phyloP scores from a whole-genome alignment of 2,888 invertebrate genomes.

The Drosophila meridionalis region DNA sequence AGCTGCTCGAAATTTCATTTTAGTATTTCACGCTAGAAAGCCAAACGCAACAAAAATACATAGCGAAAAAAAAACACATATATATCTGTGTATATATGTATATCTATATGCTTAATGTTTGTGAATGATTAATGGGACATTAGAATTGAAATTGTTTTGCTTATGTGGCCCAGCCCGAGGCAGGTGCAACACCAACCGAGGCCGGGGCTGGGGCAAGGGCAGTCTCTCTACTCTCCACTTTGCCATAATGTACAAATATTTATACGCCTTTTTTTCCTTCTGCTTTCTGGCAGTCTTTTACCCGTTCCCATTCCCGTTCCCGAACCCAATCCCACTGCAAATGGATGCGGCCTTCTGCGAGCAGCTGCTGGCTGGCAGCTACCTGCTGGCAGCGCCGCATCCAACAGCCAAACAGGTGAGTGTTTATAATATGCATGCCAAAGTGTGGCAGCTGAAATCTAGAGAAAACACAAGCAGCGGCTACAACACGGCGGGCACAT shows the following conservation, averaged over 20 bases:
- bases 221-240: conserved; percentile 43
- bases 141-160: conserved; percentile 79
- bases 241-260: conserved; percentile 76
- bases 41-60: conserved; percentile 42
- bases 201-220: conserved; percentile 19
- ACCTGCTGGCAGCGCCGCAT: conserved; percentile 46
- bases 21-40: conserved; percentile 76
- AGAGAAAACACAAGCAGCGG: conserved; percentile 32
- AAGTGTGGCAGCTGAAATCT: conserved; percentile 59
- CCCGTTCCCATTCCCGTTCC: conserved; percentile 16
- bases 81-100: conserved; percentile 18
- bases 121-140: conserved; percentile 78
- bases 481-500: background rate
- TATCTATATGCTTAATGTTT: conserved; percentile 72
- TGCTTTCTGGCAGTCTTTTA: conserved; percentile 22
- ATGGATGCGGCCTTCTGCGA: conserved; percentile 55
- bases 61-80: background rate
- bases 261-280: conserved; percentile 62
- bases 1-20: conserved; percentile 72
- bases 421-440: conserved; percentile 77
- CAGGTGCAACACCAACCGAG: conserved; percentile 38
- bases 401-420: conserved; percentile 73
- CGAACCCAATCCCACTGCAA: conserved; percentile 19
- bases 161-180: conserved; percentile 32
- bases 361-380: conserved; percentile 40